Percentiles rank a stretch among this genome's conserved stretches.
Conservation (phyloP, 2,797 vertebrate species). For the Pogonophryne albipinna region DNA sequence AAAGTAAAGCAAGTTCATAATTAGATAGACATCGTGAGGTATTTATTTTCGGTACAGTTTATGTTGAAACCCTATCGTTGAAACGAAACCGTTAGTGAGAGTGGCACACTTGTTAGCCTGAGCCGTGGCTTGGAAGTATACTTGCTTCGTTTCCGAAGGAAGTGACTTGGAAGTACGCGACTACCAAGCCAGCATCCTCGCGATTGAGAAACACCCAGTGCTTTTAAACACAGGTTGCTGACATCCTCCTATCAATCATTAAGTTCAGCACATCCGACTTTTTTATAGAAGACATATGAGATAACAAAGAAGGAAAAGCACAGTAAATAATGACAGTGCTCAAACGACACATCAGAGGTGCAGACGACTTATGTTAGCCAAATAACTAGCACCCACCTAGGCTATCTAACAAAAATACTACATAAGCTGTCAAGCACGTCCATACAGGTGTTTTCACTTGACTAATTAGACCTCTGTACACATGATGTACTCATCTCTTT, state of each 20-base stretch:
- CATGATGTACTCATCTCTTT: no score
- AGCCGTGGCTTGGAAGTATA: no score
- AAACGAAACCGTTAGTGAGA: no score
- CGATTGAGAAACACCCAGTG: no score
- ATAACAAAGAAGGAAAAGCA: not conserved
- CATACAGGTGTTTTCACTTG: constrained; percentile 14
- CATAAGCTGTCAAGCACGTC: not conserved
- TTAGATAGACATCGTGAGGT: no score
- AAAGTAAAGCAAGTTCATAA: no score
- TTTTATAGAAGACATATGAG: not conserved
- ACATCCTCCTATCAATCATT: not conserved
- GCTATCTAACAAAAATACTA: constrained; percentile 1
- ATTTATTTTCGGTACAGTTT: no score
- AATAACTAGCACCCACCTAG: not conserved
- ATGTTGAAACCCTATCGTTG: no score
- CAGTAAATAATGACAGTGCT: not conserved
- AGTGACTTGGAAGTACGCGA: no score
- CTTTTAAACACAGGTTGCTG: not conserved
- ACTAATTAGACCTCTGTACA: constrained; percentile 5
- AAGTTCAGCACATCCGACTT: not conserved
- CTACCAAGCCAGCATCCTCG: no score
- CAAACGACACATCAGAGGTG: not conserved
- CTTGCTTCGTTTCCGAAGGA: no score
- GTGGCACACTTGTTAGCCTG: no score
- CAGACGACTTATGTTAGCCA: not conserved